Conservation (phyloP, 2,888 invertebrate genomes). For the Biston stratarius region DNA sequence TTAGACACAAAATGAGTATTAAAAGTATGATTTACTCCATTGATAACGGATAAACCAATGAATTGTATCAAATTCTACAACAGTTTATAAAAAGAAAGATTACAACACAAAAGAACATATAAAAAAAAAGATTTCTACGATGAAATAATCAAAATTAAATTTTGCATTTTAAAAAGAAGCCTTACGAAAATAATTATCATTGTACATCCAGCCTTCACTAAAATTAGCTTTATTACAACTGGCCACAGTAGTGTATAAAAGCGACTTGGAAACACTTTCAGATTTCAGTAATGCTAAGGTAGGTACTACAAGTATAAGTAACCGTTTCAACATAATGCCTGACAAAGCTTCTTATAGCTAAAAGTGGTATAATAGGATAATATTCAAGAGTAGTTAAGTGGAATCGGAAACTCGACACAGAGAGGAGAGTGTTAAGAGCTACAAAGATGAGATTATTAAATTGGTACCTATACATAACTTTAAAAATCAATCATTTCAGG, state of each 20-base stretch:
- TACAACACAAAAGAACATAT: constrained; percentile 15
- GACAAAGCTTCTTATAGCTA: constrained; percentile 70
- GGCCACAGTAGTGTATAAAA: constrained; percentile 79
- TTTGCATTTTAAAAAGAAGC: constrained; percentile 52
- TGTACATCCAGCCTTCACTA: constrained; percentile 73
- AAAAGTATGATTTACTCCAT: constrained; percentile 26
- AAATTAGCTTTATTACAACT: constrained; percentile 81
- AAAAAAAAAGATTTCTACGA: constrained; percentile 14
- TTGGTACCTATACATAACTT: constrained; percentile 81
- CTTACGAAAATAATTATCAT: constrained; percentile 59
- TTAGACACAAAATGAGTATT: constrained; percentile 48
- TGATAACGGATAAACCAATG: constrained; percentile 5
- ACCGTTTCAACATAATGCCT: constrained; percentile 57
- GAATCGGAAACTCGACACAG: constrained; percentile 57
- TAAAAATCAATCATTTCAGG: constrained; percentile 79
- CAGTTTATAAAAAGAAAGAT: constrained; percentile 32
- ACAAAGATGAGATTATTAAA: constrained; percentile 83
- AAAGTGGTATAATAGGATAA: constrained; percentile 72
- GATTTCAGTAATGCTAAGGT: constrained; percentile 43
- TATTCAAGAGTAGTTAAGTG: constrained; percentile 62
- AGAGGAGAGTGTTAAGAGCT: constrained; percentile 72
- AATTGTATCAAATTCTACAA: constrained; percentile 30
- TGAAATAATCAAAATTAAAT: constrained; percentile 28
- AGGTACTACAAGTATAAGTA: constrained; percentile 44
- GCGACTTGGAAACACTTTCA: constrained; percentile 67